Base-by-base conservation (phyloP, 1,140 invertebrate genomes). In the Conopomorpha cramerella region DNA sequence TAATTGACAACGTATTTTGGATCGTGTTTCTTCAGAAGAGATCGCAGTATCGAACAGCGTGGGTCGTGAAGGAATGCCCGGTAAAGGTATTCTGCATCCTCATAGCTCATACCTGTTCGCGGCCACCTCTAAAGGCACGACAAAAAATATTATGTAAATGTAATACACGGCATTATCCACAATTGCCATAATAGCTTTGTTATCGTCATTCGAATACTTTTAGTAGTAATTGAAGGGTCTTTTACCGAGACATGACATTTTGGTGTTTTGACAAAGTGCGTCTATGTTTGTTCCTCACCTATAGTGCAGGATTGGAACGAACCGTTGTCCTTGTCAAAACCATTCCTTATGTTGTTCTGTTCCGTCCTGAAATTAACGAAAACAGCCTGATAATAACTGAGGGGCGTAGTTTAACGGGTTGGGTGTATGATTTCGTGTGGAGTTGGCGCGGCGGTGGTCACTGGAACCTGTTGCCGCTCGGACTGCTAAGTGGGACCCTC, bases 21-120 rank as follows among this genome's bases (percentile, higher is more conserved):
- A 36, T 31, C 42, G 39, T 63, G 44, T 35, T 15, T 2, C 17
- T 13, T 18, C 2, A 0, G 0, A 11, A 28, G 27, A 62, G 25
- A 47, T 43, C 46, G 18, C 25, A 38, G 16, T 43, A 38, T 51
- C 7, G 8, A 39, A 19, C 23, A 30, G 16, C n/a, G 17, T 23
- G 0, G 1, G 1, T 6, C 14, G 6, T 13, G 39, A 40, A 49
- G 49, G 50, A 58, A 52, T 48, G 48, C 55, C 55, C 70, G 72
- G 72, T 74, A 65, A 76, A 67, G 51, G 64, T 72, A 74, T 72
- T 72, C 65, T 76, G 71, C 71, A 72, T 60, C 71, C 67, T 72
- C 71, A 72, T 62, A 67, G 51, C 59, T 43, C 49, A 55, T 71
- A 74, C 67, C 67, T 74, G 65, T 65, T 52, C 55, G 67, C 70